Conservation (phyloP, 2,888 invertebrate species). For the Machimus atricapillus region DNA sequence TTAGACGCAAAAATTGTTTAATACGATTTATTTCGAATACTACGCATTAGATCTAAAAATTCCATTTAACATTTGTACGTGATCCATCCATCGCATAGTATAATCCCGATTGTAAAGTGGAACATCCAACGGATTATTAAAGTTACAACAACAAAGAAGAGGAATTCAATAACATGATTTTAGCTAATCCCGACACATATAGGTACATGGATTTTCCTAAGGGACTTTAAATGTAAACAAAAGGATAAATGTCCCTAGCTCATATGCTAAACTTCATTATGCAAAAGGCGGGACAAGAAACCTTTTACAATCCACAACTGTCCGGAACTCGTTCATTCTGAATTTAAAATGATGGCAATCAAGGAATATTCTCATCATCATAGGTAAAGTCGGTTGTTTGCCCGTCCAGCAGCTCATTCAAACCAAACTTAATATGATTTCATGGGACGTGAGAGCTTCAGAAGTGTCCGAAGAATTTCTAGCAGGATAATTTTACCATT, state of each 20-base stretch:
- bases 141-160: background rate
- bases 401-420: background rate
- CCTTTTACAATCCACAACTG: background rate
- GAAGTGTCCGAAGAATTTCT: background rate
- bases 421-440: background rate
- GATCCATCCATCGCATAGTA: too few species aligned
- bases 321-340: background rate
- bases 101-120: too few species aligned
- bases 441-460: background rate
- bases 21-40: too few species aligned
- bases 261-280: background rate
- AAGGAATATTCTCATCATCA: background rate
- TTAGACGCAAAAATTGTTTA: too few species aligned
- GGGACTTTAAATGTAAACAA: background rate
- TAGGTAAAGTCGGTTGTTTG: background rate
- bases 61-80: too few species aligned
- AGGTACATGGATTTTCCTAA: background rate
- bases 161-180: background rate
- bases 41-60: too few species aligned
- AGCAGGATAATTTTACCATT: background rate
- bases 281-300: background rate
- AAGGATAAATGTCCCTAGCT: background rate
- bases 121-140: background rate
- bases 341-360: constrained; percentile 8
- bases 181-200: background rate